Base-by-base conservation (phyloP, 2,888 invertebrate species). In the Dermolepida albohirtum region DNA sequence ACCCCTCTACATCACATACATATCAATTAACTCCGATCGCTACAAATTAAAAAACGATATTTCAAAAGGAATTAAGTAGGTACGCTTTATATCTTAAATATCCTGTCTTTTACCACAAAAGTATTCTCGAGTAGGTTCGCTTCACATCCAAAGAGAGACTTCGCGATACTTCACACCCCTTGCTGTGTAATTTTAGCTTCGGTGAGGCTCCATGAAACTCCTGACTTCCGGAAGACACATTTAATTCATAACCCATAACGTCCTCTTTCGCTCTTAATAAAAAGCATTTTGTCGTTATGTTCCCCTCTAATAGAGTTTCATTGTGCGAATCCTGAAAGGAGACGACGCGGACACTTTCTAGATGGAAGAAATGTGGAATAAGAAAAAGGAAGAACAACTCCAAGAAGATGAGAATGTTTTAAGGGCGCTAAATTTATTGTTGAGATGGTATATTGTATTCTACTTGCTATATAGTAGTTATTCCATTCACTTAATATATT, bases 211-310 rank as follows among this genome's bases (percentile, higher is more conserved):
- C 22, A 8, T 47, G n/a, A n/a, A 14, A n/a, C 47, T 34, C 47
- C 34, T 47, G 4, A 6, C 47, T 27, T 47, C 34, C 34, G 47
- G 11, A 27, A 34, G 59, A 47, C 44, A 62, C 49, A 62, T 47
- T 62, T 62, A 62, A 62, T 47, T 62, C 59, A 62, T 62, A 62
- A 62, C 47, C 59, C 59, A 34, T 49, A 62, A 62, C 43, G 47
- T 47, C 47, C 34, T 34, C 59, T 62, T 62, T 62, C 59, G 47
- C 59, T 44, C 59, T 47, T 47, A 62, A 62, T 62, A 62, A 62
- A 62, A 44, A 14, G 16, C 59, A 47, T 49, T 62, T 62, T 62
- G 59, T 47, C 34, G 34, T 10, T 5, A 34, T 34, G 10, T 10
- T 34, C 34, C 34, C 10, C 34, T 22, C 34, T 52, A 52, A 52